Evolutionary conservation across 2,888 invertebrate species (phyloP).

Genomic region (Drosophila macrothrix): DNA sequence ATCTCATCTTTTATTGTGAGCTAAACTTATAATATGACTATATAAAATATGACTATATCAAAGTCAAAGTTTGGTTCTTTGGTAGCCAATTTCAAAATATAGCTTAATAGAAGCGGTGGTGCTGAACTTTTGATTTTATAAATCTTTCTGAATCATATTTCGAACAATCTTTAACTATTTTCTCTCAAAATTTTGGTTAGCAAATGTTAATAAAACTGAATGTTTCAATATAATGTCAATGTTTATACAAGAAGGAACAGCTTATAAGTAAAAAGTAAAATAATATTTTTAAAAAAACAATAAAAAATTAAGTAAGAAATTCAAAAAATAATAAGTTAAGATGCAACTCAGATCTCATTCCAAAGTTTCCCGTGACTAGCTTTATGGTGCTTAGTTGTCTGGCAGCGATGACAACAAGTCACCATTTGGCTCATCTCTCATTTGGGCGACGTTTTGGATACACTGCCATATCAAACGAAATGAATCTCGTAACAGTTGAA

Average conservation of each 20-base stretch:
- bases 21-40: background rate
- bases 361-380: conserved; percentile 8
- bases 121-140: background rate
- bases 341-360: background rate
- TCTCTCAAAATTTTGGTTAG: background rate
- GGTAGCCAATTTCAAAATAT: background rate
- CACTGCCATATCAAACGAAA: conserved; percentile 47
- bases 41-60: background rate
- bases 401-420: conserved; percentile 31
- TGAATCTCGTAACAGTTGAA: conserved; percentile 48
- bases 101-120: background rate
- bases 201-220: no score
- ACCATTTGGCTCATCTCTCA: conserved; percentile 46
- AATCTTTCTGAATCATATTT: background rate
- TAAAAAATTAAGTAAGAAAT: background rate
- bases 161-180: background rate
- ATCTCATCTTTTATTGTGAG: background rate
- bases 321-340: background rate
- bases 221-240: no score
- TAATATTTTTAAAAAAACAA: background rate
- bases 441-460: conserved; percentile 33
- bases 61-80: background rate
- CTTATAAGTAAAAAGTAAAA: background rate
- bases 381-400: background rate
- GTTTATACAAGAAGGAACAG: background rate